Conservation (phyloP, 2,113 vertebrate species). For the Podarcis muralis region DNA sequence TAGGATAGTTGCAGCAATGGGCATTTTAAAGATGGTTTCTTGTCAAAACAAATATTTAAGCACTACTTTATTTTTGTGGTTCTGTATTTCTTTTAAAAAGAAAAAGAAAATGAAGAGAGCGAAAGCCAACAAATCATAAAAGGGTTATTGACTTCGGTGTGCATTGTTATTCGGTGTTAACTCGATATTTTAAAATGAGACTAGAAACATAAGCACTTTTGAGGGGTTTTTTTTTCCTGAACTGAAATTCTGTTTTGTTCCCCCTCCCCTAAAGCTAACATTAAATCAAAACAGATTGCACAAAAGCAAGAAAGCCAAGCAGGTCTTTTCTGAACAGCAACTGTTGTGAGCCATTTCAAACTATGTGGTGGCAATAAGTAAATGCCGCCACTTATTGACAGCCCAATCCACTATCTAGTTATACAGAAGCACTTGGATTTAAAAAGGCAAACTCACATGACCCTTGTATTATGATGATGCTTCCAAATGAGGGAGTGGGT, state of each 20-base stretch:
- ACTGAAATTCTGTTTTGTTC: background rate
- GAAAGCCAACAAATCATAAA: background rate
- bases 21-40: background rate
- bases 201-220: background rate
- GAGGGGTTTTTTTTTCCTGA: background rate
- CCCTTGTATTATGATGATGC: background rate
- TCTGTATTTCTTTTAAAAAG: background rate
- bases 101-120: background rate
- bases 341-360: background rate
- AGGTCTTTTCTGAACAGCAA: background rate
- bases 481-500: background rate
- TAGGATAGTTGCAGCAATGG: background rate
- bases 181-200: conserved; percentile 21
- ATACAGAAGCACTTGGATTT: background rate
- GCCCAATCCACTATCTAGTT: background rate
- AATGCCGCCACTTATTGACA: background rate
- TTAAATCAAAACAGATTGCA: conserved; percentile 16
- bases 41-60: background rate
- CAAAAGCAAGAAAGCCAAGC: conserved; percentile 20
- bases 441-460: background rate
- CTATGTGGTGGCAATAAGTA: background rate
- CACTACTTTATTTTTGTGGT: background rate
- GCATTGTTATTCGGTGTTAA: background rate
- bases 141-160: background rate
- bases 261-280: background rate